Evolutionary conservation across 1,140 invertebrate species (phyloP), one percentile per base, ranked within the genome.

Genomic region (Prorops nasuta): DNA sequence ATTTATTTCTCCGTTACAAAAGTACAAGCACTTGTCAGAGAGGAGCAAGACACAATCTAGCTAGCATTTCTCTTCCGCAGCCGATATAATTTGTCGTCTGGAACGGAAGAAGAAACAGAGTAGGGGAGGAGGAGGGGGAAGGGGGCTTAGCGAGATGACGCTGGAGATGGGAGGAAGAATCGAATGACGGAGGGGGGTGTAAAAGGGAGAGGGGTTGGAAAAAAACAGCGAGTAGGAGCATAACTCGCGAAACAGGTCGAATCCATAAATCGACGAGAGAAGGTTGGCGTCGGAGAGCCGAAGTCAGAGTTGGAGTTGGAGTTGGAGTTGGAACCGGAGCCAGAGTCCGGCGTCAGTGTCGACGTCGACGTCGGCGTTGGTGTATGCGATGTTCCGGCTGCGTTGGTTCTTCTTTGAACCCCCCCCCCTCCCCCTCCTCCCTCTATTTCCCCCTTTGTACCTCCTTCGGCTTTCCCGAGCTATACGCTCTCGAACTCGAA

Each of bases 221-320:
- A 28, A 28, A 12, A 28, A 28, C 24, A 28, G 24, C 24, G 24
- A 28, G 24, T 28, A 28, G 12, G 24, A 28, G 10, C 24, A 28
- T 28, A 28, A 28, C 41, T 43, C 32, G 41, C 20, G 41, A 43
- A 43, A 24, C 41, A 22, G 46, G 46, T 37, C 46, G 36, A 32
- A 38, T 41, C 28, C 46, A 49, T 49, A 49, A 49, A 49, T 49
- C 36, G 37, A 16, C 22, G 28, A 28, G 24, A 28, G n/a, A n/a
- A n/a, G n/a, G n/a, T n/a, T n/a, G n/a, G n/a, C 10, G 24, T 28
- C 4, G 4, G 24, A 28, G 24, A 28, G 24, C 4, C 4, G 24
- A 28, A 28, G 4, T 28, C 24, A n/a, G 35, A 22, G 39, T n/a
- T n/a, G n/a, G n/a, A n/a, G n/a, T n/a, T n/a, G n/a, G n/a, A n/a